A percentile compares a stretch with the other conserved stretches of the same genome.
Evolutionary conservation across 2,113 vertebrate species (phyloP).

Genomic region (Ptilonorhynchus violaceus): DNA sequence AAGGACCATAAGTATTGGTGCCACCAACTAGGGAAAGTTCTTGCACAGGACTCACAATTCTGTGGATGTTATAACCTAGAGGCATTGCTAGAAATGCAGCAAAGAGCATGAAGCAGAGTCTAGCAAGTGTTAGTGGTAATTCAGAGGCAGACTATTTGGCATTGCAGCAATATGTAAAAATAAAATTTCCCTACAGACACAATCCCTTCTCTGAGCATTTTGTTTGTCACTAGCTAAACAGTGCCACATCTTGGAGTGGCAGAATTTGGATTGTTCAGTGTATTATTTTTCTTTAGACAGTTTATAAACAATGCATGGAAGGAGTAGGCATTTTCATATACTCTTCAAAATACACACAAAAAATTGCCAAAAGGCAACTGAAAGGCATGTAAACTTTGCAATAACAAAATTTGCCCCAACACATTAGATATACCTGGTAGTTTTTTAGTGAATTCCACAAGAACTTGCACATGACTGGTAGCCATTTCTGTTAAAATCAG

Average conservation of each 20-base stretch:
- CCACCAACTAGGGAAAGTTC: background rate
- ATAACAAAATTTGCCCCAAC: background rate
- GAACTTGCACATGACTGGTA: conserved; percentile 93
- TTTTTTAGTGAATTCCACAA: conserved; percentile 98
- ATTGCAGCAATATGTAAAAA: background rate
- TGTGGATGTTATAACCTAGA: background rate
- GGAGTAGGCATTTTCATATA: background rate
- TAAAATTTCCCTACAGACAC: background rate
- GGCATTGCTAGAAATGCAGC: background rate
- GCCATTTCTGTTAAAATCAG: conserved; percentile 96
- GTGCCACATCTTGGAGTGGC: background rate
- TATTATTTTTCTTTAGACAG: background rate
- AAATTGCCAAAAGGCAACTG: background rate
- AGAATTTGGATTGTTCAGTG: background rate
- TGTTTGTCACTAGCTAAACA: background rate
- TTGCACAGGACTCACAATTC: background rate
- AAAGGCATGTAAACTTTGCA: background rate
- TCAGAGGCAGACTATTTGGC: background rate
- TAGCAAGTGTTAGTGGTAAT: background rate
- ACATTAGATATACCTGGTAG: conserved; percentile 83
- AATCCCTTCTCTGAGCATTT: background rate
- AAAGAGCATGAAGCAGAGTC: background rate
- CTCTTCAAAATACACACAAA: background rate
- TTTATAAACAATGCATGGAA: background rate
- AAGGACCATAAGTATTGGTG: background rate